phyloP scores from a whole-genome alignment of 2,797 vertebrate species.

The Clarias fuscus region DNA sequence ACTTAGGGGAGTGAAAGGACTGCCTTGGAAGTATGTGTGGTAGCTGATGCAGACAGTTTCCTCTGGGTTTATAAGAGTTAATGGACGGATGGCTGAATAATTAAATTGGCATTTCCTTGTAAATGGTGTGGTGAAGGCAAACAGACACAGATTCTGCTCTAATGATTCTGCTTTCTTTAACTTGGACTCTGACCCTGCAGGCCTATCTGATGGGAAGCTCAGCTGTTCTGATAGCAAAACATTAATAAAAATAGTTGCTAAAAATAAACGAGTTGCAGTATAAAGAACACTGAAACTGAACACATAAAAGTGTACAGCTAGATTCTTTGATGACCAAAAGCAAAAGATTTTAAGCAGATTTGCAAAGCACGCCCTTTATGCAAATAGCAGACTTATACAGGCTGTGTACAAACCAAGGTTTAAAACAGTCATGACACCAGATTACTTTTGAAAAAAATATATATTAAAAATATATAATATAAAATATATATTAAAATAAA shows the following conservation, averaged over 20 bases:
- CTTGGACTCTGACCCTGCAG: slow-evolving; percentile 18
- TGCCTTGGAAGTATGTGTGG: background rate
- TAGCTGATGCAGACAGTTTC: background rate
- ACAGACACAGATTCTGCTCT: slow-evolving; percentile 1
- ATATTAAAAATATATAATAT: background rate
- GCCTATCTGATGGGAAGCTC: background rate
- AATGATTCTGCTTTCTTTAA: background rate
- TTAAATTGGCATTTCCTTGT: slow-evolving; percentile 37
- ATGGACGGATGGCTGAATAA: background rate
- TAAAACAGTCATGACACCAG: background rate
- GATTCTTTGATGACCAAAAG: background rate
- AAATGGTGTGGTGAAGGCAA: background rate
- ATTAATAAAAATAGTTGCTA: background rate
- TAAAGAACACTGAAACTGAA: background rate
- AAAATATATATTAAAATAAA: background rate
- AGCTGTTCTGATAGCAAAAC: slow-evolving; percentile 20
- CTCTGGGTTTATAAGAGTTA: background rate
- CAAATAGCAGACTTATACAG: slow-evolving; percentile 1
- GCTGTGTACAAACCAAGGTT: background rate
- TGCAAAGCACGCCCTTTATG: slow-evolving; percentile 31
- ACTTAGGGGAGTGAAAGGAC: background rate
- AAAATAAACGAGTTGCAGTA: background rate
- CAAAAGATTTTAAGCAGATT: slow-evolving; percentile 22
- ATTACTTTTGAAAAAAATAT: background rate
- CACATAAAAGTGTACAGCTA: background rate